Evolutionary conservation across 2,113 vertebrate species (phyloP), one percentile per base, ranked within the genome.

Genomic region (Pachypanchax playfairii): DNA sequence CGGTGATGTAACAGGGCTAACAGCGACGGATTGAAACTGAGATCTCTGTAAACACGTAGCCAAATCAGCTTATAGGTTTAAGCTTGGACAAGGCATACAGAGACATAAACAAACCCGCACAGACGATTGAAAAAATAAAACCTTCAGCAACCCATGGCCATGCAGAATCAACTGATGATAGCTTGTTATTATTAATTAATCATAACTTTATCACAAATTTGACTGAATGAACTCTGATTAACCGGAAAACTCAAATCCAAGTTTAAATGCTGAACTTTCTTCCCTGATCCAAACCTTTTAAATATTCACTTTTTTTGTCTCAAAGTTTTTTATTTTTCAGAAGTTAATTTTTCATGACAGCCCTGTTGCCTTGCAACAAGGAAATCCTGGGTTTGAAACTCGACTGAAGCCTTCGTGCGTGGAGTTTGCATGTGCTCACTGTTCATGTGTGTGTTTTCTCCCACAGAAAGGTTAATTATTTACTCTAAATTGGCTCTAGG

Each of bases 1-100:
- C 67, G 52, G 66, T 91, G 90, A 91, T 87, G 87, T 89, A 92
- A 92, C 75, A 39, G 35, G 65, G 67, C 66, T 81, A 78, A 89
- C 82, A 76, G 67, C 79, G 55, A 36, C 5, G 58, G 82, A 88
- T 85, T 87, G 85, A 85, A 87, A 85, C 73, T n/a, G 65, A 80
- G 81, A 88, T 89, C 80, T 73, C 68, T 64, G 67, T 87, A 85
- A 92, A 87, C 79, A 79, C 29, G 77, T 87, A 85, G 88, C 72
- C 80, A 82, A 85, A 90, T 87, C 85, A 91, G 87, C 87, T 90
- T 86, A 88, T 57, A 75, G 87, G 69, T 77, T 84, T 74, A 81
- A 80, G 70, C 75, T 48, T 28, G 18, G 9, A 49, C 39, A 22
- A 80, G 59, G 26, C 55, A 70, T 51, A 66, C 35, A 73, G 28